A percentile compares a stretch with the other conserved stretches of the same genome.
Evolutionary conservation across 2,797 vertebrate species (phyloP).

Genomic region (Centropyge bicolor): DNA sequence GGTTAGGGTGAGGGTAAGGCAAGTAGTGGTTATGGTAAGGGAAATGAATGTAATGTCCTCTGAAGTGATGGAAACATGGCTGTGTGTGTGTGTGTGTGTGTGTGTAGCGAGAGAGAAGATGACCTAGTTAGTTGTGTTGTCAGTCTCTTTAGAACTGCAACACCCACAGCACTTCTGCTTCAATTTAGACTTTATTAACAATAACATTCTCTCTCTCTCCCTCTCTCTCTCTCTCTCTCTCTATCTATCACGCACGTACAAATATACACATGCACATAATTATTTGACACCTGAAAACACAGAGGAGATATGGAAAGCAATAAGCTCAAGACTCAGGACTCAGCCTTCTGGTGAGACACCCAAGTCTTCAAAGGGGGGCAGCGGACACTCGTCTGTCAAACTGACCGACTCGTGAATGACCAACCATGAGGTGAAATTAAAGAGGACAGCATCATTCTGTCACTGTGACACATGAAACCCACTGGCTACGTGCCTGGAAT

Average conservation of each 20-base stretch:
- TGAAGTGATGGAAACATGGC: too few relatives aligned
- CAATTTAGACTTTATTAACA: slow-evolving; percentile 72
- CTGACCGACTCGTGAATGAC: not conserved
- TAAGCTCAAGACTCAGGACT: not conserved
- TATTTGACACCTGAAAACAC: slow-evolving; percentile 31
- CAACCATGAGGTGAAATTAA: slow-evolving; percentile 2
- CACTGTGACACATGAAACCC: not conserved
- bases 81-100: slow-evolving; percentile 21
- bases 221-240: not conserved
- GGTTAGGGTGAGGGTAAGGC: too few relatives aligned
- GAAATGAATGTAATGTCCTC: too few relatives aligned
- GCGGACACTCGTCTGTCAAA: not conserved
- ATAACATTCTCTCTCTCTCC: slow-evolving; percentile 7
- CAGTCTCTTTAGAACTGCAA: slow-evolving; percentile 65
- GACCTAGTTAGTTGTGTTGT: slow-evolving; percentile 75
- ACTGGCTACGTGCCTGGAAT: not conserved
- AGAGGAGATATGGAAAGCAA: slow-evolving; percentile 1
- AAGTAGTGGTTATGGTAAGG: too few relatives aligned
- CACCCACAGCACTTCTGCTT: slow-evolving; percentile 68
- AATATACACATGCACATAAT: slow-evolving; percentile 2
- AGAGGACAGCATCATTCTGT: not conserved
- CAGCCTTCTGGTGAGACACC: not conserved
- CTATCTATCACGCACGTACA: not conserved
- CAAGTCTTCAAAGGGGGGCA: not conserved
- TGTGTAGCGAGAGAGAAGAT: slow-evolving; percentile 34